Conservation (phyloP, 1,140 invertebrate genomes). For the Halictus rubicundus region DNA sequence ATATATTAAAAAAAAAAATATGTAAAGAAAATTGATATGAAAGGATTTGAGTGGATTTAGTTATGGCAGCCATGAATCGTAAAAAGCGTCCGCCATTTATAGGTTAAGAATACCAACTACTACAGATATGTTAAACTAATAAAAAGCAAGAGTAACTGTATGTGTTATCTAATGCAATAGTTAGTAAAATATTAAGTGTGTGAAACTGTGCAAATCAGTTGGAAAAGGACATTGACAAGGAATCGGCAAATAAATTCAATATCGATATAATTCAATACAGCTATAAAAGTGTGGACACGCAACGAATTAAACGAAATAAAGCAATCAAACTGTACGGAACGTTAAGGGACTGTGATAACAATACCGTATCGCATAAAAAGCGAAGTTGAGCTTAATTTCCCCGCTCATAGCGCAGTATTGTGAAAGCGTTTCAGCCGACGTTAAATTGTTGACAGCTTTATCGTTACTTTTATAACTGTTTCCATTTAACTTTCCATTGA, state of each 20-base stretch:
- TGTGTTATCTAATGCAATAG: too few relatives aligned
- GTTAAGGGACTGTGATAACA: background rate
- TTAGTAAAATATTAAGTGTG: too few relatives aligned
- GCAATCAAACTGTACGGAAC: background rate
- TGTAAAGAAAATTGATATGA: too few relatives aligned
- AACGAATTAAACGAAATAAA: slow-evolving; percentile 9
- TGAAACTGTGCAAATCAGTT: background rate
- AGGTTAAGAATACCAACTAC: too few relatives aligned
- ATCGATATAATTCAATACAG: too few relatives aligned
- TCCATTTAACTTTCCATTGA: slow-evolving; percentile 34
- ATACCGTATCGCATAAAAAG: slow-evolving; percentile 5
- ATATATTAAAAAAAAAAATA: too few relatives aligned
- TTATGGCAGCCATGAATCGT: too few relatives aligned
- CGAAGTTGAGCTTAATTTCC: slow-evolving; percentile 30
- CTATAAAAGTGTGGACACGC: background rate
- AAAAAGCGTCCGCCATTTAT: too few relatives aligned
- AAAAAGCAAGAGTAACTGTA: too few relatives aligned
- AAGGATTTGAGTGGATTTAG: too few relatives aligned
- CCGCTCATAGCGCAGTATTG: slow-evolving; percentile 20
- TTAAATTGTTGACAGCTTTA: slow-evolving; percentile 29
- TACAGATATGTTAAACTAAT: too few relatives aligned
- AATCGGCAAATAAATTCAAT: background rate
- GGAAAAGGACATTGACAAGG: too few relatives aligned
- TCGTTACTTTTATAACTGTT: slow-evolving; percentile 29
- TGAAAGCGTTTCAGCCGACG: slow-evolving; percentile 16